Evolutionary conservation across 2,797 vertebrate species (phyloP).

Genomic region (Gambelia wislizenii): DNA sequence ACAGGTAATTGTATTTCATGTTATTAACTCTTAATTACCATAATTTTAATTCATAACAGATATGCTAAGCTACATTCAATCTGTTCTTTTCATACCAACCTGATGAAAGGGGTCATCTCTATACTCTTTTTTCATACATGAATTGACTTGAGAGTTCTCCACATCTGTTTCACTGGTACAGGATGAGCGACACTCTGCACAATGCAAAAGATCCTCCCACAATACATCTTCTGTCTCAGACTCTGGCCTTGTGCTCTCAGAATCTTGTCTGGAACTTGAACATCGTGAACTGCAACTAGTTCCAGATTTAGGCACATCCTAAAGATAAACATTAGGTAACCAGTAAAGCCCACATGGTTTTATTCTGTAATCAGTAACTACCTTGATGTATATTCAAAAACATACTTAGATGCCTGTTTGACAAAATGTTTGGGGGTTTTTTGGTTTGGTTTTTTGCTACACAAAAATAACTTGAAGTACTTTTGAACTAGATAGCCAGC

Average conservation of each 20-base stretch:
- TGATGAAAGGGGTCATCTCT: slow-evolving; percentile 98
- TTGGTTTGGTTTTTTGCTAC: not conserved
- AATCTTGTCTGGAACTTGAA: slow-evolving; percentile 95
- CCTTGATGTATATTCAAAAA: not conserved
- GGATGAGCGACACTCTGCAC: slow-evolving; percentile 94
- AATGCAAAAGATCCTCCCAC: slow-evolving; percentile 98
- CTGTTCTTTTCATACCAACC: slow-evolving; percentile 75
- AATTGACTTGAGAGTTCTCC: slow-evolving; percentile 87
- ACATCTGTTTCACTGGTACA: slow-evolving; percentile 95
- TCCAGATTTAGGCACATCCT: slow-evolving; percentile 93
- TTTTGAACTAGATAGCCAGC: not conserved
- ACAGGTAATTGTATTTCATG: not conserved
- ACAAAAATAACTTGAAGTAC: not conserved
- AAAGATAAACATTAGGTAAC: slow-evolving; percentile 62
- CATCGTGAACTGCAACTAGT: slow-evolving; percentile 96
- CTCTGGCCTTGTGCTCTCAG: slow-evolving; percentile 93
- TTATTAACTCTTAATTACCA: slow-evolving; percentile 9
- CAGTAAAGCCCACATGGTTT: not conserved
- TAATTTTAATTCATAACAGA: slow-evolving; percentile 21
- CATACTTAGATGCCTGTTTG: not conserved
- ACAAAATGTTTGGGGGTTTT: too few species aligned
- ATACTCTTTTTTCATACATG: slow-evolving; percentile 92
- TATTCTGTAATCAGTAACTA: not conserved
- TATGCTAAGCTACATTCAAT: not conserved
- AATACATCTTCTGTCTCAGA: slow-evolving; percentile 96